Evolutionary conservation across 2,113 vertebrate genomes (phyloP), one percentile per base, ranked within the genome.

Genomic region (Pomatorhinus ruficollis): DNA sequence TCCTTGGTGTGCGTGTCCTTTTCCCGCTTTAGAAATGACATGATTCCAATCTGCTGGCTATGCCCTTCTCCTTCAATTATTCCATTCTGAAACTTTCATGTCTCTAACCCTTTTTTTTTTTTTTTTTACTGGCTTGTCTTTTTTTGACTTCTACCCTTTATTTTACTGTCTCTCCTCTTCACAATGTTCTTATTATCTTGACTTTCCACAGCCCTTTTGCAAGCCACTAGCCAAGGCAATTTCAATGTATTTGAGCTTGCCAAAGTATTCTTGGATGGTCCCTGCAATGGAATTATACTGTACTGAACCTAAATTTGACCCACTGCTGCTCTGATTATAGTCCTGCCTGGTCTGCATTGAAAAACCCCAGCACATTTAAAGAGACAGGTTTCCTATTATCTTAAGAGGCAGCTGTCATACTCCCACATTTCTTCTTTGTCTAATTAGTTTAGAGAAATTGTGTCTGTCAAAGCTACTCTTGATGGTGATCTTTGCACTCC

Each of bases 341-440:
- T 95, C 90, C 95, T 97, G 95, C 93, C 78, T 91, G 83, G 80
- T 64, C 81, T 77, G 76, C 74, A 31, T 33, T 70, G 90, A 93
- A 96, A 96, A 95, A 80, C 20, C 50, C 89, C 84, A 87, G 76
- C 69, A 80, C 86, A 90, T 89, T 97, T 97, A 97, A 96, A 95
- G 90, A 93, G 81, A 80, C 89, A 95, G 88, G 63, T 94, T 97
- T 95, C 56, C 81, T 87, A n/a, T 96, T 96, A 83, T 89, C 95
- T 70, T 87, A 57, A 89, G 83, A 82, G 86, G 60, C 85, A 95
- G 88, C 89, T 96, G 93, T 91, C 96, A 71, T 93, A 92, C 77
- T 86, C 53, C 52, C 4, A 9, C 28, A 35, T 87, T 89, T 83
- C 81, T 94, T 47, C 76, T 92, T 93, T 83, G 88, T 92, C 85